phyloP scores from a whole-genome alignment of 2,113 vertebrate genomes.

The Parus major region DNA sequence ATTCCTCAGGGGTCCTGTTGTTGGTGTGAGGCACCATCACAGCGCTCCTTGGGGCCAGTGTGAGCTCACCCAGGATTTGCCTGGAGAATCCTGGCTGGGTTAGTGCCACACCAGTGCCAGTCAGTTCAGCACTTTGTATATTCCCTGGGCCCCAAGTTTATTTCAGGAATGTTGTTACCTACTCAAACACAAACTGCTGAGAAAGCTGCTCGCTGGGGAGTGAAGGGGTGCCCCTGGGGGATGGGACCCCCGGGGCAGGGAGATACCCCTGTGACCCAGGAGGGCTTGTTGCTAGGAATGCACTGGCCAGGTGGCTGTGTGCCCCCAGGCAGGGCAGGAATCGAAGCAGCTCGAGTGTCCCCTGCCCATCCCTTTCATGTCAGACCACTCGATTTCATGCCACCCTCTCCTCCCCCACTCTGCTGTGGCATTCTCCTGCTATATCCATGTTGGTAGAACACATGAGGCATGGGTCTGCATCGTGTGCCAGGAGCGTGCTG shows the following conservation, averaged over 20 bases:
- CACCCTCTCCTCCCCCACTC: neutral
- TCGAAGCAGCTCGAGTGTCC: neutral
- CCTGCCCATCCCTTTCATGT: fast-evolving
- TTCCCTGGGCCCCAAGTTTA: neutral
- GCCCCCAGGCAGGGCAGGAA: neutral
- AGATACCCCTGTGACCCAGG: fast-evolving
- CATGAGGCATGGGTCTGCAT: fast-evolving
- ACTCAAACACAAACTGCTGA: neutral
- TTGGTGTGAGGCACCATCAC: neutral
- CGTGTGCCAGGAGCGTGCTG: neutral
- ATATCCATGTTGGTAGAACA: neutral
- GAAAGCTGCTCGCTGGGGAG: neutral
- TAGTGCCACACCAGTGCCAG: neutral
- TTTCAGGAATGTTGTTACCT: neutral
- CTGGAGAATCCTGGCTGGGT: fast-evolving
- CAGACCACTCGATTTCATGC: neutral
- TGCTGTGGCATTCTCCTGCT: neutral
- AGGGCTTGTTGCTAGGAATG: neutral
- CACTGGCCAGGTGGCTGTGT: neutral
- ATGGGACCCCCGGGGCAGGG: neutral
- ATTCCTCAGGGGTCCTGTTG: neutral
- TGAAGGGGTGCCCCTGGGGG: neutral
- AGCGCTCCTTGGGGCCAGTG: fast-evolving
- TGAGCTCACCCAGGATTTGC: neutral
- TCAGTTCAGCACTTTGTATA: fast-evolving